Conservation (phyloP, 1,140 invertebrate species). For the Ruditapes philippinarum region DNA sequence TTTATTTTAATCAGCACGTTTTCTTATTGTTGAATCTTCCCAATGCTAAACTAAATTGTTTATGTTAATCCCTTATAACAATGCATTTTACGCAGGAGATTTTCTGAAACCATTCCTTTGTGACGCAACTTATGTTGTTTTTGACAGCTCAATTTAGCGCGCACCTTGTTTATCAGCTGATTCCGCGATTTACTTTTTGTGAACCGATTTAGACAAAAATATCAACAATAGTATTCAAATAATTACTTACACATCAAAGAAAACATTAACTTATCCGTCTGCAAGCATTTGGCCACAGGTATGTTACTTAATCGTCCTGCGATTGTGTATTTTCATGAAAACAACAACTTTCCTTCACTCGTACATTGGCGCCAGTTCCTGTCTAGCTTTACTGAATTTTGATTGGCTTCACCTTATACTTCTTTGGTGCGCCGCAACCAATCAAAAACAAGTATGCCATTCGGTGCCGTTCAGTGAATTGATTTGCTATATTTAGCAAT, state of each 20-base stretch:
- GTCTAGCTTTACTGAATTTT: neutral
- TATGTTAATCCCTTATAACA: too few species aligned
- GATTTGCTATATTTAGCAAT: constrained; percentile 72
- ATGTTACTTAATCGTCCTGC: neutral
- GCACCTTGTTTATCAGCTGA: constrained; percentile 62
- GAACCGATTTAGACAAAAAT: too few species aligned
- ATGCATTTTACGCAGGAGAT: too few species aligned
- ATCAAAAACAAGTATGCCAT: constrained; percentile 46
- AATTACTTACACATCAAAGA: neutral
- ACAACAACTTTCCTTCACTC: constrained; percentile 18
- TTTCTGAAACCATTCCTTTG: too few species aligned
- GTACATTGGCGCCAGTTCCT: constrained; percentile 66
- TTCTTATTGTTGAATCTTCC: too few species aligned
- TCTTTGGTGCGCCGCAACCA: constrained; percentile 47
- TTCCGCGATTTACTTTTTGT: constrained; percentile 31
- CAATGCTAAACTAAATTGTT: too few species aligned
- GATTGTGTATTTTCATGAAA: neutral
- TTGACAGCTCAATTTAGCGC: constrained; percentile 70
- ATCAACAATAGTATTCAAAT: too few species aligned
- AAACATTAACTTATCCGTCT: neutral
- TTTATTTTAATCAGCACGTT: too few species aligned
- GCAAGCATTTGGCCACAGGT: neutral
- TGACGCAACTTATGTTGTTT: constrained; percentile 23
- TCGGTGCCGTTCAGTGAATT: constrained; percentile 63
- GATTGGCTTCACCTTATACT: constrained; percentile 22